phyloP scores from a whole-genome alignment of 2,888 invertebrate genomes.

The Leptogaster cylindrica region DNA sequence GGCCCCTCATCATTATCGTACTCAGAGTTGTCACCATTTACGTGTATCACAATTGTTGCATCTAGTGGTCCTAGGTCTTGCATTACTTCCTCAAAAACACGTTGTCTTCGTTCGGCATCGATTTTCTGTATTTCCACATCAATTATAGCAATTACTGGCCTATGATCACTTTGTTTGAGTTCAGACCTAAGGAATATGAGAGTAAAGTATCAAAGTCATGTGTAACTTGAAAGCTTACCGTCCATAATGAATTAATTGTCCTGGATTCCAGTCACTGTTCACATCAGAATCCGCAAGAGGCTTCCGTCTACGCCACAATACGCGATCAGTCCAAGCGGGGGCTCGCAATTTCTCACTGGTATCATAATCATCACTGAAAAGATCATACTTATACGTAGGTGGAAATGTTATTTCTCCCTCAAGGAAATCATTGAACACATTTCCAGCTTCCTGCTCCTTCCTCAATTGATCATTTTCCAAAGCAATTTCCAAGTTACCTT shows the following conservation, averaged over 20 bases:
- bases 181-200: conserved; percentile 76
- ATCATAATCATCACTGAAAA: conserved; percentile 98
- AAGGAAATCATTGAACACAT: conserved; percentile 89
- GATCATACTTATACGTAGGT: conserved; percentile 98
- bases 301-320: conserved; percentile 89
- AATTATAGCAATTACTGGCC: conserved; percentile 91
- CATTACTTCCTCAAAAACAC: conserved; percentile 84
- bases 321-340: conserved; percentile 98
- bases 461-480: conserved; percentile 87
- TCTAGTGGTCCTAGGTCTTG: conserved; percentile 92
- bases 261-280: conserved; percentile 73
- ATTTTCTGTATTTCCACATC: conserved; percentile 87
- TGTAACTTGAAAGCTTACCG: conserved; percentile 57
- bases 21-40: conserved; percentile 58
- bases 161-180: conserved; percentile 95
- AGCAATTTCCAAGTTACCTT: conserved; percentile 72
- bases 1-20: conserved; percentile 65
- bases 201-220: not conserved
- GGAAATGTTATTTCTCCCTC: conserved; percentile 92
- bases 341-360: conserved; percentile 97
- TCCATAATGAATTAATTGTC: conserved; percentile 86
- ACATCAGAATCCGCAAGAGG: conserved; percentile 74
- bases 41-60: conserved; percentile 83
- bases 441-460: conserved; percentile 77
- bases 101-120: conserved; percentile 75